Conservation (phyloP, 2,888 invertebrate genomes). For the Hyles lineata region DNA sequence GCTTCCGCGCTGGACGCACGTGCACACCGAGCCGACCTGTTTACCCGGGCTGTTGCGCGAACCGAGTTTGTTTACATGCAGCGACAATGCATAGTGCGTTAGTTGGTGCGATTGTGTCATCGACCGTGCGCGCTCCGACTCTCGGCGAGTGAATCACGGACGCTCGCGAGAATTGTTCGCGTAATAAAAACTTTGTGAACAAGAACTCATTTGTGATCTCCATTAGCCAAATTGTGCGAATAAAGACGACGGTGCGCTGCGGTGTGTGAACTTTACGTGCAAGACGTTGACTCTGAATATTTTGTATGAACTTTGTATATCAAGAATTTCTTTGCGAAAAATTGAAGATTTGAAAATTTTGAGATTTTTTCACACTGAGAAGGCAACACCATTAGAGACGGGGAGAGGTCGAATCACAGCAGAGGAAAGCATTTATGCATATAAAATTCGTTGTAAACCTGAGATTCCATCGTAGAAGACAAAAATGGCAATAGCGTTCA, state of each 20-base stretch:
- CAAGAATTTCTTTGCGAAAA: constrained; percentile 30
- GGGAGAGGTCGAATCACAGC: constrained; percentile 54
- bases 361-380: constrained; percentile 5
- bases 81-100: constrained; percentile 77
- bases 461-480: constrained; percentile 79
- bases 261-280: constrained; percentile 55
- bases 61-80: constrained; percentile 79
- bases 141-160: constrained; percentile 75
- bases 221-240: constrained; percentile 36
- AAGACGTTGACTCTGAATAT: constrained; percentile 41
- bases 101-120: constrained; percentile 79
- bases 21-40: constrained; percentile 75
- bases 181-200: constrained; percentile 74
- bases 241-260: background rate
- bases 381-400: constrained; percentile 42
- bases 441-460: constrained; percentile 77
- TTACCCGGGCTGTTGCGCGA: constrained; percentile 75
- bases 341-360: background rate
- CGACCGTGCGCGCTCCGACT: constrained; percentile 73
- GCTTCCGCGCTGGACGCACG: constrained; percentile 80
- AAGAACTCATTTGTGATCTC: constrained; percentile 60
- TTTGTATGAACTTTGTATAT: constrained; percentile 44
- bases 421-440: constrained; percentile 76
- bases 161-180: constrained; percentile 64
- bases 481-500: constrained; percentile 86